Evolutionary conservation across 2,113 vertebrate genomes (phyloP), one percentile per base, ranked within the genome.

Genomic region (Leptobrachium leishanense): DNA sequence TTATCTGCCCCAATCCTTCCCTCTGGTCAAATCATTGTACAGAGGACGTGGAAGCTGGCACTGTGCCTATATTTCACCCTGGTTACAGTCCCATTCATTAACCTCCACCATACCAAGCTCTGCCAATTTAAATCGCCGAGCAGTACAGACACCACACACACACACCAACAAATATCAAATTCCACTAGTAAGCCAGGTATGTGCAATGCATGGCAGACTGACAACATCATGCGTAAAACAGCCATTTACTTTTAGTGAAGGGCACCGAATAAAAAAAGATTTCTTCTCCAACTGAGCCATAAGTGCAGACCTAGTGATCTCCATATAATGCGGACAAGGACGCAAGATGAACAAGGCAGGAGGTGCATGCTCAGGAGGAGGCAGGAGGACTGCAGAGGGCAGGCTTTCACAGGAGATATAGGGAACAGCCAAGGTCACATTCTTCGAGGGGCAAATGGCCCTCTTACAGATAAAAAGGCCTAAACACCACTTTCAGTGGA

Each of bases 11-110:
- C 74, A n/a, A 31, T 15, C 73, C 78, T 41, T 76, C 55, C 80
- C 80, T 66, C 82, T 73, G 59, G 80, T 77, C 76, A 85, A 80
- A 62, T 85, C 74, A 85, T 54, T 79, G 54, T 50, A 62, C 84
- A 76, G 81, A 82, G 76, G 82, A 81, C 64, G 66, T 68, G 69
- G 76, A 76, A 76, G 76, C 79, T 59, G 81, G 80, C 71, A 66
- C 78, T 43, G 15, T 13, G 82, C 83, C 84, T 43, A 12, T 43
- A 12, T 44, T 72, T 73, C 74, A 82, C 81, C 82, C 84, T 80
- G 74, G 53, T 82, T 83, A 67, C 40, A 79, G 70, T 57, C 64
- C 77, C 70, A 41, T 64, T 75, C 43, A 80, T 54, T 71, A 84
- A 83, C 76, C 68, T 72, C 66, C 63, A 63, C 20, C 64, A 5